These are phyloP conservation scores for Dugesia japonica DNA, from an alignment of 2,888 invertebrate species.

Conservation along the genomic window DNA sequence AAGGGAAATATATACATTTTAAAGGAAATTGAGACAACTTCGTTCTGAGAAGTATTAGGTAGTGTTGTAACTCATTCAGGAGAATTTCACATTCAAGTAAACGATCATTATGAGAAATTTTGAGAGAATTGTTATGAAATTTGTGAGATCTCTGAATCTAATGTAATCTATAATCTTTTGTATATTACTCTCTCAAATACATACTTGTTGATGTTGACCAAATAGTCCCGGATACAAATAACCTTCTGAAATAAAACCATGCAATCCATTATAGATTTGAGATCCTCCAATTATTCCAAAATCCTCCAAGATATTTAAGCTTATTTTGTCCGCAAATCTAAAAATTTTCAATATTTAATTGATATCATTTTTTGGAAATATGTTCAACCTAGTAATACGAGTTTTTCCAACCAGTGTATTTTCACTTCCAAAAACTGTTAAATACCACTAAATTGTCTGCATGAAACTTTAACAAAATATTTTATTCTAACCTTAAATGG, in stretches of 20 bases:
- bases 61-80: not conserved
- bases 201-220: not conserved
- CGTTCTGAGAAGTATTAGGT: not conserved
- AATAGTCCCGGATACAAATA: not conserved
- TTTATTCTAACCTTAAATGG: not conserved
- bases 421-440: not conserved
- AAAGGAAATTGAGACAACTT: too few species aligned
- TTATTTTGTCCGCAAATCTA: not conserved
- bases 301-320: not conserved
- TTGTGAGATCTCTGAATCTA: too few species aligned
- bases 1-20: too few species aligned
- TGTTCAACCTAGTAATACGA: not conserved
- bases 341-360: too few species aligned
- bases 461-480: not conserved
- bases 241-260: not conserved
- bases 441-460: not conserved
- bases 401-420: not conserved
- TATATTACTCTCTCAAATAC: not conserved
- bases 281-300: not conserved
- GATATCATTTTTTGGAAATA: too few species aligned
- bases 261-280: not conserved
- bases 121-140: too few species aligned
- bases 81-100: not conserved
- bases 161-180: too few species aligned
- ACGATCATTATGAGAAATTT: not conserved